Base-by-base conservation (phyloP, 1,140 invertebrate genomes). In the Cyrtorhinus lividipennis region DNA sequence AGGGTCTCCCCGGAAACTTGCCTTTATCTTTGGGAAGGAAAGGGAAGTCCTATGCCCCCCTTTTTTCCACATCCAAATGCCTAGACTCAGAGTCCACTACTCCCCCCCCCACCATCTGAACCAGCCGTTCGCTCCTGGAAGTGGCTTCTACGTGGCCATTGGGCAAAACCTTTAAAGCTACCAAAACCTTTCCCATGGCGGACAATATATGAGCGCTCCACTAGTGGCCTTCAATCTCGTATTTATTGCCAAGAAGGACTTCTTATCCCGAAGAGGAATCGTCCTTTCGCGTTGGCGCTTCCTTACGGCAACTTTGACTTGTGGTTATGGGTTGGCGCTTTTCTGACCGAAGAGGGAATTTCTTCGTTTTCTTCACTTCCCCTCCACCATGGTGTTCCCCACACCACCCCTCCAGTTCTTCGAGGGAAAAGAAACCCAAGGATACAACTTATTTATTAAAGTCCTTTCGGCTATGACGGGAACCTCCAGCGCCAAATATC, bases 1-100 rank as follows among this genome's bases (percentile, higher is more conserved):
- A 59, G 58, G 58, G 58, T 25, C 48, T 27, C 58, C 58, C 58
- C 58, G 58, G 58, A 59, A 59, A 59, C 26, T 59, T 26, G 58
- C 58, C 58, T 59, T 59, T 59, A 59, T 59, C 58, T 59, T 30
- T 53, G 10, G 18, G 58, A 24, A 59, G 58, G 27, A 15, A 59
- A 30, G 48, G 30, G 30, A 38, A 38, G 30, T 38, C 30, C 30
- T 38, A 15, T 38, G 15, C 30, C 15, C 18, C 48, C 24, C 24
- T 27, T 24, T n/a, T 59, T 30, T 15, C 24, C 25, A 59, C 58
- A 59, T 26, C 58, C 38, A 59, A 59, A 59, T 59, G 58, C 27
- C 27, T 27, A 18, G 30, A 15, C 30, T 15, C 30, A 8, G 15
- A 38, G n/a, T n/a, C n/a, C n/a, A n/a, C n/a, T n/a, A n/a, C n/a